Evolutionary conservation across 2,888 invertebrate genomes (phyloP).

Genomic region (Monoplex corrugatus): DNA sequence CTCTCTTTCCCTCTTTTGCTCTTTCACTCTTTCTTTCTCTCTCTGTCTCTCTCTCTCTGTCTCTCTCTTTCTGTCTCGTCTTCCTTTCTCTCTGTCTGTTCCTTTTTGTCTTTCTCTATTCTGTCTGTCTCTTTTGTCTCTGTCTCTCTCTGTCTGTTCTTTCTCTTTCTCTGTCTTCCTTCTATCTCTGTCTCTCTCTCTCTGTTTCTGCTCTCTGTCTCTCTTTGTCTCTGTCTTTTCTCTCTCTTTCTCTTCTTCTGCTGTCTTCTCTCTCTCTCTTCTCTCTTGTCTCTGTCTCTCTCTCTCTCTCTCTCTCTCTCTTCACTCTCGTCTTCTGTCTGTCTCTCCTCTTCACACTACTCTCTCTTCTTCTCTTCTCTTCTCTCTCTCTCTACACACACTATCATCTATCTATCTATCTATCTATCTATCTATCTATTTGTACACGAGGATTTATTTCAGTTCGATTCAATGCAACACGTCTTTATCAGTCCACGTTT

Average conservation of each 20-base stretch:
- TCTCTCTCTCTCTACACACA: too few relatives aligned
- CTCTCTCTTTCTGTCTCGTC: background rate
- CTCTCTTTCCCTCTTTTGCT: too few relatives aligned
- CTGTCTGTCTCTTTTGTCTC: background rate
- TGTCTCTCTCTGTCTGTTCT: constrained; percentile 23
- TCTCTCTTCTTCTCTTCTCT: too few relatives aligned
- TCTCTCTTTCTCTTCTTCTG: background rate
- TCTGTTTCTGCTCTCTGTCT: background rate
- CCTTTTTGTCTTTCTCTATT: background rate
- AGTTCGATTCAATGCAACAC: too few relatives aligned
- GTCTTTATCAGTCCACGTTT: too few relatives aligned
- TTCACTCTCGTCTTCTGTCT: too few relatives aligned
- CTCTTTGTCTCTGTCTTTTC: background rate
- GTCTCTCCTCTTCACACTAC: too few relatives aligned
- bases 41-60: background rate
- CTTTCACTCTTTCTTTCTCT: background rate
- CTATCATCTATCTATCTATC: too few relatives aligned
- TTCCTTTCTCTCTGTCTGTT: background rate
- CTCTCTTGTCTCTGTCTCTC: background rate
- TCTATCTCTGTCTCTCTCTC: too few relatives aligned
- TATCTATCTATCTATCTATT: too few relatives aligned
- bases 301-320: background rate
- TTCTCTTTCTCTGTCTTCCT: background rate
- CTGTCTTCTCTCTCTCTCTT: background rate
- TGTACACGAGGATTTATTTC: too few relatives aligned